phyloP scores from a whole-genome alignment of 2,888 invertebrate genomes.

The Adelphocoris suturalis region DNA sequence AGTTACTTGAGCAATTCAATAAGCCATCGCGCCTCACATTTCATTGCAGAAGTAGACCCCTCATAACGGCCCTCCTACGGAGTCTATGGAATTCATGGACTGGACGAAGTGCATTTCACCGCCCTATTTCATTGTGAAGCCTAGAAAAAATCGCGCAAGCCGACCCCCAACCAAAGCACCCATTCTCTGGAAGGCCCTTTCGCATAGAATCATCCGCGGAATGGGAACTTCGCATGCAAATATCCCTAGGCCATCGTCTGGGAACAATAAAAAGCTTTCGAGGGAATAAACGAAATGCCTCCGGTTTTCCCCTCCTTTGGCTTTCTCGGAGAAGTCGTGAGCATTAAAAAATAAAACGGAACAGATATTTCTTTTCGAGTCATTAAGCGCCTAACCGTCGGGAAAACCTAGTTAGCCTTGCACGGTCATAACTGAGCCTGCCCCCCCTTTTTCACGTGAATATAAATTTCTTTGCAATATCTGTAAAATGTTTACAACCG shows the following conservation, averaged over 20 bases:
- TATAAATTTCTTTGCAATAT: conserved; percentile 11
- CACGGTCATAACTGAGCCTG: conserved; percentile 25
- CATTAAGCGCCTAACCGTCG: conserved; percentile 63
- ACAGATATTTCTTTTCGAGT: conserved; percentile 55
- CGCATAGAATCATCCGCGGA: conserved; percentile 33
- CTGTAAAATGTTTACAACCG: conserved; percentile 3
- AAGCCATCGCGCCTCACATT: too few relatives aligned
- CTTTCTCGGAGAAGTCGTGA: conserved; percentile 12
- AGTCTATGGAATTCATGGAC: background rate
- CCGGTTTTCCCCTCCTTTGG: background rate
- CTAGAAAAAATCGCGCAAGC: background rate
- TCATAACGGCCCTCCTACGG: too few relatives aligned
- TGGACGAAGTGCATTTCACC: conserved; percentile 12
- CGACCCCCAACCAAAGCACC: background rate
- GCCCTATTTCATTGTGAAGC: background rate
- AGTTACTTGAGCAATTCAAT: too few relatives aligned
- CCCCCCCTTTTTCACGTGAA: background rate
- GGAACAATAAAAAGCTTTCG: conserved; percentile 39
- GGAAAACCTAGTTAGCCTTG: conserved; percentile 56
- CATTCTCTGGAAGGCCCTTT: conserved; percentile 15
- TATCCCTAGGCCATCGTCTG: conserved; percentile 17
- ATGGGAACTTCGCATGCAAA: conserved; percentile 39
- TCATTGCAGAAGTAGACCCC: too few relatives aligned
- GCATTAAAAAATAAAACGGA: conserved; percentile 64
- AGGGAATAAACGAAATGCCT: conserved; percentile 29